Evolutionary conservation across 1,140 invertebrate species (phyloP).

Genomic region (Pseudomyrmex dendroicus): DNA sequence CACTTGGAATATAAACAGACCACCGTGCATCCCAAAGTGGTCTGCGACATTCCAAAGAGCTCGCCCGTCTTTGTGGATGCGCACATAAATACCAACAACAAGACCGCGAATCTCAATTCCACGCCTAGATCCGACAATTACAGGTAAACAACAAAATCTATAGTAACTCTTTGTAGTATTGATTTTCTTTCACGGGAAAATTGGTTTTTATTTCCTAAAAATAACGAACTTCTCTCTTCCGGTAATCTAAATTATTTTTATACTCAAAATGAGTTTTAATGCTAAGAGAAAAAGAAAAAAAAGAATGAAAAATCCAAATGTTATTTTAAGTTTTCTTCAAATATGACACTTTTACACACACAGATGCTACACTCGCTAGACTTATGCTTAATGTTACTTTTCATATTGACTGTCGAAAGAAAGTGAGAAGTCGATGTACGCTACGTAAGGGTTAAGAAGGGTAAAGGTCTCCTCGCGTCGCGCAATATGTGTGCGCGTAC

Average conservation of each 20-base stretch:
- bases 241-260: neutral
- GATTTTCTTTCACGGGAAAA: neutral
- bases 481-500: slow-evolving; percentile 21
- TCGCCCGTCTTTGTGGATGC: slow-evolving; percentile 82
- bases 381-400: no score
- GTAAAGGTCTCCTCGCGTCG: slow-evolving; percentile 34
- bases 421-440: slow-evolving; percentile 22
- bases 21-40: slow-evolving; percentile 85
- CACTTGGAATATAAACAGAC: slow-evolving; percentile 79
- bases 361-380: no score
- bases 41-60: slow-evolving; percentile 85
- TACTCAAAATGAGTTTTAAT: neutral
- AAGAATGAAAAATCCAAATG: neutral
- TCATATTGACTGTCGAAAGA: slow-evolving; percentile 1
- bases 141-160: slow-evolving; percentile 64
- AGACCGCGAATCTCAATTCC: slow-evolving; percentile 71
- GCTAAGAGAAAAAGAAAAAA: no score
- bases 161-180: neutral
- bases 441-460: slow-evolving; percentile 48
- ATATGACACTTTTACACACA: no score
- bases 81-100: slow-evolving; percentile 68
- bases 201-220: neutral
- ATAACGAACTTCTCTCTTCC: neutral
- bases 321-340: neutral
- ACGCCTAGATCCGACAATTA: slow-evolving; percentile 79